Base-by-base conservation (phyloP, 2,888 invertebrate genomes). In the Euplexia lucipara region DNA sequence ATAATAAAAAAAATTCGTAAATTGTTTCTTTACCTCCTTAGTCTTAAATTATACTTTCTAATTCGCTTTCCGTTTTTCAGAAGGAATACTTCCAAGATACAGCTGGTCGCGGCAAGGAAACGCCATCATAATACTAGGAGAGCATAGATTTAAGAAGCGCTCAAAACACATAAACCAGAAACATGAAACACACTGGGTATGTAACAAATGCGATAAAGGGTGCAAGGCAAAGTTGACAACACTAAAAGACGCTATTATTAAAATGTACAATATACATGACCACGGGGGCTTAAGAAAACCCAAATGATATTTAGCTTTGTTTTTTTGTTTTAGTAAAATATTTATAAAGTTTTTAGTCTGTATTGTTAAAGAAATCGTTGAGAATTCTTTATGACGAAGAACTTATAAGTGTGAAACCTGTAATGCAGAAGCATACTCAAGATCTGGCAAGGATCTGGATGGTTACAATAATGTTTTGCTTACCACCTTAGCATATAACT, bases 51-150 rank as follows among this genome's bases (percentile, higher is more conserved):
- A 35, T 30, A 18, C 18, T 42, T 45, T 41, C 42, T 71, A 63
- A 61, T 48, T 2, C 8, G 14, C n/a, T 39, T 30, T 35, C 51
- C 44, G 48, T 10, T 60, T 81, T 65, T 39, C 86, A 88, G 92
- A 70, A 49, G 61, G 77, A 2, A 70, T 89, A 1, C 78, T 79
- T 0, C 94, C 95, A 0, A 88, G 86, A 2, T 95, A 95, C 86
- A 90, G 91, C 67, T 95, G 94, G 95, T 93, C 95, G 0, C 86
- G 94, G 0, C 91, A 90, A 16, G 95, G 95, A 37, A 95, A 95
- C 77, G 94, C 95, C 0, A 92, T 95, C 51, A 95, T 95, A 20
- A 86, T 93, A 56, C 85, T 95, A 39, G 95, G 94, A 1, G 91
- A 92, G 16, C 90, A 95, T 82, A 86, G 95, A 52, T 95, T 95